Percentiles rank a stretch among this genome's conserved stretches.
Evolutionary conservation across 2,888 invertebrate species (phyloP).

Genomic region (Drosophila antonietae): DNA sequence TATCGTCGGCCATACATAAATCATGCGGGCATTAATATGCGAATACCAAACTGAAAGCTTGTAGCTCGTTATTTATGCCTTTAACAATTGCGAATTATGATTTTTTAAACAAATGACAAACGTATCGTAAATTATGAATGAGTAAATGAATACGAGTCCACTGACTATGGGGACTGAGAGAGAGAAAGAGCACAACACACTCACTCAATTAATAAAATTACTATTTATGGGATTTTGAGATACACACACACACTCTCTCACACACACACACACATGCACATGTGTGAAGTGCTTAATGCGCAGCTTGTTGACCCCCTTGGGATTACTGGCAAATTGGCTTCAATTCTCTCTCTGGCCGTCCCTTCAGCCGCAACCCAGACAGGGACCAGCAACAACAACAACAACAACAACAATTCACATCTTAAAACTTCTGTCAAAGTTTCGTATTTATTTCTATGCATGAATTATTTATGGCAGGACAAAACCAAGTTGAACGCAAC

Average conservation of each 20-base stretch:
- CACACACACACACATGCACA: slow-evolving; percentile 11
- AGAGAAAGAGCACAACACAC: slow-evolving; percentile 12
- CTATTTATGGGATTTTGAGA: slow-evolving; percentile 69
- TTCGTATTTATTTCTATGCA: slow-evolving; percentile 70
- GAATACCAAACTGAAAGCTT: slow-evolving; percentile 23
- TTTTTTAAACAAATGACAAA: slow-evolving; percentile 47
- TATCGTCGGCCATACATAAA: slow-evolving; percentile 54
- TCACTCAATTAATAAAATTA: slow-evolving; percentile 76
- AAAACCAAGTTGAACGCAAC: slow-evolving; percentile 42
- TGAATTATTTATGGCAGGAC: slow-evolving; percentile 71
- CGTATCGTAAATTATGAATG: slow-evolving; percentile 39
- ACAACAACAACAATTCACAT: slow-evolving; percentile 7
- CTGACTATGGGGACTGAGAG: background rate
- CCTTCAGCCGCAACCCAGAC: slow-evolving; percentile 4
- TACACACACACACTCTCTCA: slow-evolving; percentile 13
- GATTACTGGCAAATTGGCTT: slow-evolving; percentile 68
- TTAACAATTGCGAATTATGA: slow-evolving; percentile 52
- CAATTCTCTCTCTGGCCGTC: slow-evolving; percentile 25
- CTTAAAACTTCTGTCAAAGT: slow-evolving; percentile 59
- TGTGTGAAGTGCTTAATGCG: slow-evolving; percentile 17
- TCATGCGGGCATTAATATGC: slow-evolving; percentile 55
- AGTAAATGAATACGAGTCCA: slow-evolving; percentile 24
- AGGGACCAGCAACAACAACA: background rate
- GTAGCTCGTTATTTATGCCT: slow-evolving; percentile 50
- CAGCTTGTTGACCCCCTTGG: slow-evolving; percentile 47